Evolutionary conservation across 1,140 invertebrate species (phyloP), one percentile per base, ranked within the genome.

Genomic region (Zaprionus nigranus): DNA sequence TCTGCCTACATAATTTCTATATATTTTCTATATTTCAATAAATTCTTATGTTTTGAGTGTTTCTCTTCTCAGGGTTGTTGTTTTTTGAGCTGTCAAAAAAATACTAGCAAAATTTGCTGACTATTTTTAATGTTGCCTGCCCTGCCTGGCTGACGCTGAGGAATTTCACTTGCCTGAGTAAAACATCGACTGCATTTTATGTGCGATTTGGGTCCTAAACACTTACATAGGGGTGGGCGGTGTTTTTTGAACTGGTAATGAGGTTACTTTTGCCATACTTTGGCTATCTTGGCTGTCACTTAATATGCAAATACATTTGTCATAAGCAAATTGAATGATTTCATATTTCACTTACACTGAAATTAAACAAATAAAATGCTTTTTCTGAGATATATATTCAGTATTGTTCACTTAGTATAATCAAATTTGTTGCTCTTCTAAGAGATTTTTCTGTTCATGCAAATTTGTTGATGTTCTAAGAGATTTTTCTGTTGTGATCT

Each of bases 151-250:
- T 82, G 82, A 85, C 70, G 70, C 59, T 69, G 24, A 79, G 75
- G 79, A 86, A 85, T 85, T 85, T 86, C 73, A 75, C 71, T 85
- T 81, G 71, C 74, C 78, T 78, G 26, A 67, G 43, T 53, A 54
- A 71, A 79, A 76, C 61, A 79, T 67, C 66, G 56, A 46, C 62
- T 63, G 71, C 57, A 56, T n/a, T 46, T 43, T 12, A 69, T 63
- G 51, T 60, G 36, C 49, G 46, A 17, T 46, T 38, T 38, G 34
- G 2, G 0, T 15, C 1, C 60, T 36, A 71, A 56, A 57, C 60
- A 38, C 30, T 34, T 34, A 11, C 9, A 34, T 34, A 11, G 61
- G 61, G 28, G 61, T 38, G 40, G 9, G 15, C n/a, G 15, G 40
- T n/a, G 26, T 15, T 15, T 15, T 15, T 15, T n/a, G 5, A 12